Conservation (phyloP, 2,888 invertebrate genomes). For the Baronia brevicornis region DNA sequence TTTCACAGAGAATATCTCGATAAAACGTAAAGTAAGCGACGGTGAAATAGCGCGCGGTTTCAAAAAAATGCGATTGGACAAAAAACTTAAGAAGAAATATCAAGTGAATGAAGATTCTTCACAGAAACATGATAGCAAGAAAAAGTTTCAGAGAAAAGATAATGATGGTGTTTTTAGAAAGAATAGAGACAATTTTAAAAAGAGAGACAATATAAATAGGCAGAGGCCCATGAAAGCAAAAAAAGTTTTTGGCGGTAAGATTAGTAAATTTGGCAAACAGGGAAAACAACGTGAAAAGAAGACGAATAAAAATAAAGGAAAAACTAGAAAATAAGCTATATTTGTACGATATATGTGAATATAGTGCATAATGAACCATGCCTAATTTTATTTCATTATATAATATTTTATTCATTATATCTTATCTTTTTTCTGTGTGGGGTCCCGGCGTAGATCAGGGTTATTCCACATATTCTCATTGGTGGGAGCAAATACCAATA, state of each 20-base stretch:
- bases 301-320: constrained; percentile 39
- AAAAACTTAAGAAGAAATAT: constrained; percentile 55
- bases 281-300: constrained; percentile 29
- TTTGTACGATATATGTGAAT: too few species aligned
- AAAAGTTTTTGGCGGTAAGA: constrained; percentile 57
- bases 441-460: too few species aligned
- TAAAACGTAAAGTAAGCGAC: constrained; percentile 51
- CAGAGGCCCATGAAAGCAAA: constrained; percentile 35
- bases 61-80: constrained; percentile 63
- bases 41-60: constrained; percentile 52
- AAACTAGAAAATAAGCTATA: constrained; percentile 31
- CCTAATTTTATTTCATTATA: not conserved
- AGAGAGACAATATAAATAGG: constrained; percentile 25
- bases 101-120: constrained; percentile 31
- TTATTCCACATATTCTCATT: too few species aligned
- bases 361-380: too few species aligned
- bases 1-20: constrained; percentile 43
- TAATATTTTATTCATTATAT: not conserved
- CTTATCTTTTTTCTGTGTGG: too few species aligned
- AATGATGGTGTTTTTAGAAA: constrained; percentile 31
- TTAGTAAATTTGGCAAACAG: constrained; percentile 48
- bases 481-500: too few species aligned
- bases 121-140: constrained; percentile 23
- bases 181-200: constrained; percentile 26
- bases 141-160: constrained; percentile 29